Percentiles rank a stretch among this genome's conserved stretches.
These are phyloP conservation scores for Ctenicera cuprea DNA, from an alignment of 2,888 invertebrate species.

Conservation along the genomic window DNA sequence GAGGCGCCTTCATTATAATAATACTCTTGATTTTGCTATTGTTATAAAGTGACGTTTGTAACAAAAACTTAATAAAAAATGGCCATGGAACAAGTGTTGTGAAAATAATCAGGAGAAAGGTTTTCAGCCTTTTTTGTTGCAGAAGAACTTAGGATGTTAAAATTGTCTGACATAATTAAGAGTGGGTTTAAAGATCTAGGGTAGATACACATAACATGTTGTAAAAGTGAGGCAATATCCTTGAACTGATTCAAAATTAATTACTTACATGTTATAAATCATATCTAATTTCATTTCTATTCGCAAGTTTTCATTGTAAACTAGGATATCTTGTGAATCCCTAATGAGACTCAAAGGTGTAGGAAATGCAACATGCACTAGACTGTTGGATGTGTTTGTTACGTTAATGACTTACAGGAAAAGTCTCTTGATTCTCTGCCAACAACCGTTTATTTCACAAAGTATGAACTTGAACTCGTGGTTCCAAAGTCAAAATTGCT, in stretches of 20 bases:
- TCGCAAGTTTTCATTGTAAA: neutral
- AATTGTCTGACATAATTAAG: neutral
- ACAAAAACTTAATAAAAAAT: neutral
- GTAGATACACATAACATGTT: constrained; percentile 13
- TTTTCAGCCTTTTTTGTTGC: neutral
- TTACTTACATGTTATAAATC: neutral
- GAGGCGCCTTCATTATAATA: constrained; percentile 21
- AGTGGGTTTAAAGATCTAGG: constrained; percentile 16
- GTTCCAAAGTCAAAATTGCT: constrained; percentile 17
- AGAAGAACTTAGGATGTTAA: neutral
- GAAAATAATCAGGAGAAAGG: neutral
- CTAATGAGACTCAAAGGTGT: neutral
- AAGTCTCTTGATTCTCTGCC: constrained; percentile 3
- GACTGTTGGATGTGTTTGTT: neutral
- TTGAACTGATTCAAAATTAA: constrained; percentile 16
- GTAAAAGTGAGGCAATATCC: constrained; percentile 14
- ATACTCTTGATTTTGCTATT: constrained; percentile 5
- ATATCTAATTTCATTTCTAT: neutral
- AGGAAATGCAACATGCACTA: neutral
- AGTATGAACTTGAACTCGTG: constrained; percentile 18
- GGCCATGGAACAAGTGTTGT: neutral
- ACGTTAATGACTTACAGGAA: neutral
- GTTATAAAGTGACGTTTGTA: neutral
- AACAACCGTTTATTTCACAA: neutral
- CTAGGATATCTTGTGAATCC: too few relatives aligned